phyloP scores from a whole-genome alignment of 2,888 invertebrate genomes.

The Meloe dianella region DNA sequence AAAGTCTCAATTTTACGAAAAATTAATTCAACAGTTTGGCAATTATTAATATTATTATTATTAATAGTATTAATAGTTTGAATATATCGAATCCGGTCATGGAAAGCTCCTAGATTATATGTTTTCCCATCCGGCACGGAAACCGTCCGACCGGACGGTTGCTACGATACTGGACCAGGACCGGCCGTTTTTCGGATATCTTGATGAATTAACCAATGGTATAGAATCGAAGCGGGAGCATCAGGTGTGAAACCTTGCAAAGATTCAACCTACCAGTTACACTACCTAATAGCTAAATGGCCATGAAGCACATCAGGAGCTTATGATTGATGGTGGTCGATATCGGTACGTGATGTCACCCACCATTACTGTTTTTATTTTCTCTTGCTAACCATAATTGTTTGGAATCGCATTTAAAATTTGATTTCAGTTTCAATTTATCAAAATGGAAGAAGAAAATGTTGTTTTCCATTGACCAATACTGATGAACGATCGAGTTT shows the following conservation, averaged over 20 bases:
- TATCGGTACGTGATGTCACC: not conserved
- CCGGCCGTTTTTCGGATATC: slow-evolving; percentile 11
- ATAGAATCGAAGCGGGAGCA: slow-evolving; percentile 35
- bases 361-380: not conserved
- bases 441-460: not conserved
- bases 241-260: slow-evolving; percentile 38
- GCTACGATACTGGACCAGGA: slow-evolving; percentile 13
- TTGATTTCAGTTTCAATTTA: not conserved
- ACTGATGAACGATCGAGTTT: not conserved
- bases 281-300: not conserved
- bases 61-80: not conserved
- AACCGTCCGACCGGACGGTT: slow-evolving; percentile 19
- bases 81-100: slow-evolving; percentile 33
- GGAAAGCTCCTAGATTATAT: slow-evolving; percentile 25
- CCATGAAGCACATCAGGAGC: not conserved
- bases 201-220: slow-evolving; percentile 38
- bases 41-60: not conserved
- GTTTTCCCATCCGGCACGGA: slow-evolving; percentile 22
- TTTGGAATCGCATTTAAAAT: not conserved
- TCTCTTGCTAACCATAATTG: not conserved
- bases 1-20: not conserved
- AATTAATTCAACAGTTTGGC: not conserved
- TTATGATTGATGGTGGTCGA: slow-evolving; percentile 31
- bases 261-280: slow-evolving; percentile 33
- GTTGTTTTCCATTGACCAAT: not conserved